phyloP scores from a whole-genome alignment of 1,140 invertebrate species.

The Ooceraea biroi region DNA sequence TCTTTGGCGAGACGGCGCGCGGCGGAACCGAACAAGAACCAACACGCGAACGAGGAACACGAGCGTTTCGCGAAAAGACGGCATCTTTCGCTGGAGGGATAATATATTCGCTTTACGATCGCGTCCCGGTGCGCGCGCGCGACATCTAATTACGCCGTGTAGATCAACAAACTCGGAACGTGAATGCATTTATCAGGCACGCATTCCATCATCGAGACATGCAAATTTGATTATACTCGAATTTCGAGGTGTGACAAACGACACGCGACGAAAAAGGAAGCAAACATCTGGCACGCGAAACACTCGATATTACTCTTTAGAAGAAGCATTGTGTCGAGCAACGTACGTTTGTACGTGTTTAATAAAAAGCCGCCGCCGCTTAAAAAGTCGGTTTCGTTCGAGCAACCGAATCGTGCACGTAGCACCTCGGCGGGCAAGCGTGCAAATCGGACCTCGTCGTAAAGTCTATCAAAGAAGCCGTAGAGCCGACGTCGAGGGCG shows the following conservation, averaged over 20 bases:
- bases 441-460: conserved; percentile 78
- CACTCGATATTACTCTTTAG: conserved; percentile 26
- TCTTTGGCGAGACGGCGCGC: conserved; percentile 36
- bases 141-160: neutral
- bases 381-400: conserved; percentile 53
- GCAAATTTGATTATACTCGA: neutral
- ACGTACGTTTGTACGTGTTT: conserved; percentile 39
- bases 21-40: neutral
- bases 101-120: neutral
- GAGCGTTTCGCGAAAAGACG: conserved; percentile 19
- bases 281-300: conserved; percentile 48
- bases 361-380: conserved; percentile 7
- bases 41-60: neutral
- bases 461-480: conserved; percentile 78
- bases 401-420: conserved; percentile 56
- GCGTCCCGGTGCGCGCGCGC: too few relatives aligned
- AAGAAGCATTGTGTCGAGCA: conserved; percentile 26
- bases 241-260: neutral
- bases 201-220: neutral
- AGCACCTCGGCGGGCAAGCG: conserved; percentile 58
- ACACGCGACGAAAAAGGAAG: neutral
- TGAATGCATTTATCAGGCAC: neutral
- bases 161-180: neutral
- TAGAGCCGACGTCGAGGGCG: conserved; percentile 14
- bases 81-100: conserved; percentile 11